These are phyloP conservation scores for Struthidea cinerea DNA, from an alignment of 2,113 vertebrate species.

Conservation along the genomic window DNA sequence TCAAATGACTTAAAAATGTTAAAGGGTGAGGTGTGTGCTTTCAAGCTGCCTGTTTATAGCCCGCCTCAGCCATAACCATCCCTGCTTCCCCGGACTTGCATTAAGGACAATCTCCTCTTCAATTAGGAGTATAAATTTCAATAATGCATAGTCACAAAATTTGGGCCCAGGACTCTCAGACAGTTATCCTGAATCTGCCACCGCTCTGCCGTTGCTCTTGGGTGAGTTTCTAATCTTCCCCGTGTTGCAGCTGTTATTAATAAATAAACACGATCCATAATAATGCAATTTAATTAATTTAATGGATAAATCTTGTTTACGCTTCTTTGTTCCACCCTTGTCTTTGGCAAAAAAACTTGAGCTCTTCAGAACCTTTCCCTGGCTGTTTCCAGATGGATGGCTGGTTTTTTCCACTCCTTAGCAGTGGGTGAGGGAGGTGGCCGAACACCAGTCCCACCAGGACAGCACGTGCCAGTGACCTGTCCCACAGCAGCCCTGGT, in stretches of 20 bases:
- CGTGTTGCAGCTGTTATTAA: not conserved
- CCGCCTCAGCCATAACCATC: not conserved
- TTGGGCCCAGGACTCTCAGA: not conserved
- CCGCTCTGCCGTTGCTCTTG: not conserved
- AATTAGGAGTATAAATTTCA: slow-evolving; percentile 20
- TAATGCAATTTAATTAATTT: slow-evolving; percentile 36
- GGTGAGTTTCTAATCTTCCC: not conserved
- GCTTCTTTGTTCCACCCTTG: not conserved
- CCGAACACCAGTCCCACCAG: not conserved
- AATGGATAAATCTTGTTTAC: slow-evolving; percentile 38
- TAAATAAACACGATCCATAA: slow-evolving; percentile 41
- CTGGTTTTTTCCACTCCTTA: not conserved
- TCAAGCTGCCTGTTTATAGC: slow-evolving; percentile 26
- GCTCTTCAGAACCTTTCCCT: not conserved
- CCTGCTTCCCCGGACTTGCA: not conserved
- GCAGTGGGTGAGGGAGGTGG: not conserved
- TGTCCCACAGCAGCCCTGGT: not conserved
- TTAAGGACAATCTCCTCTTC: not conserved
- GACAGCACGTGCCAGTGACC: fast-evolving
- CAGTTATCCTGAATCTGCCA: not conserved
- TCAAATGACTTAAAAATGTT: slow-evolving; percentile 46
- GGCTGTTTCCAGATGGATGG: not conserved
- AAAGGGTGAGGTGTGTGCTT: slow-evolving; percentile 18
- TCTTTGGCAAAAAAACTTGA: not conserved
- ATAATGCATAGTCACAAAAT: not conserved